phyloP scores from a whole-genome alignment of 1,140 invertebrate species.

The Tetragnatha versicolor region DNA sequence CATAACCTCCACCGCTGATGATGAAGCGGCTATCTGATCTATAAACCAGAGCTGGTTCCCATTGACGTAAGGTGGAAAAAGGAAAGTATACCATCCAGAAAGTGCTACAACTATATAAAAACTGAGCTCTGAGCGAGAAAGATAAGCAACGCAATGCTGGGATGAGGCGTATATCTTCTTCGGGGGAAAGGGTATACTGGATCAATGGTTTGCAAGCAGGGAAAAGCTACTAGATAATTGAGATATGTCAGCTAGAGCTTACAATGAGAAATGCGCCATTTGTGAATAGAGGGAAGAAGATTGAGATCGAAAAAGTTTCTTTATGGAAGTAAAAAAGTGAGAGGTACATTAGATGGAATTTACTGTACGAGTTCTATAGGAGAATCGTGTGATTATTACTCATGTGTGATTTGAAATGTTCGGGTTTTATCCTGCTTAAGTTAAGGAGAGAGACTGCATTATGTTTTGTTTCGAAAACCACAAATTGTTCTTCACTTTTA shows the following conservation, averaged over 20 bases:
- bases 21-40: no score
- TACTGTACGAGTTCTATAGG: background rate
- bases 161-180: conserved; percentile 30
- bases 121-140: conserved; percentile 44
- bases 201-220: conserved; percentile 31
- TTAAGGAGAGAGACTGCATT: no score
- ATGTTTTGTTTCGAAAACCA: no score
- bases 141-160: conserved; percentile 15
- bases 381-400: conserved; percentile 18
- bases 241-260: conserved; percentile 44
- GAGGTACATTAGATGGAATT: conserved; percentile 4
- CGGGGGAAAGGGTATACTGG: conserved; percentile 24
- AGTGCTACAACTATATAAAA: conserved; percentile 31
- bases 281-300: conserved; percentile 39
- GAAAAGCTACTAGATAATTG: conserved; percentile 40
- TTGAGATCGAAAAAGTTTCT: conserved; percentile 40
- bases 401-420: conserved; percentile 11
- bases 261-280: conserved; percentile 48
- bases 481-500: no score
- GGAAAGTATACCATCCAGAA: background rate
- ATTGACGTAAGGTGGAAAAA: background rate
- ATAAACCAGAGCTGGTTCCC: background rate
- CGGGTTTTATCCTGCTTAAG: no score
- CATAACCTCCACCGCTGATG: no score
- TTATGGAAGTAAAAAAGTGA: background rate